phyloP scores from a whole-genome alignment of 2,888 invertebrate species.

The Schrankia costaestrigalis region DNA sequence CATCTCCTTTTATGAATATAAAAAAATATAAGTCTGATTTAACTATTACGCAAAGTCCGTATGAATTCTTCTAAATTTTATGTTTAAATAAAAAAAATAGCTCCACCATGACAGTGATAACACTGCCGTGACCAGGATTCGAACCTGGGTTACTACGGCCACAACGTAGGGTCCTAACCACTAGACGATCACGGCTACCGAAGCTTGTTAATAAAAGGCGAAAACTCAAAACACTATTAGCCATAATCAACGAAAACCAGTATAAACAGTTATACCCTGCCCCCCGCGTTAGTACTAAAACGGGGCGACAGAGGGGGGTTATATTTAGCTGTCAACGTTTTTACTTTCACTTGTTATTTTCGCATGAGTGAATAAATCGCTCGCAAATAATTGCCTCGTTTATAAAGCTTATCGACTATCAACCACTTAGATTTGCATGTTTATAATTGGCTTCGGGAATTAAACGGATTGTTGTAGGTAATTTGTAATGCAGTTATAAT shows the following conservation, averaged over 20 bases:
- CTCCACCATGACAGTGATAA: conserved; percentile 28
- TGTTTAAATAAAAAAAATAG: conserved; percentile 1
- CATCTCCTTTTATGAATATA: too few relatives aligned
- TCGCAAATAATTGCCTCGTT: conserved; percentile 35
- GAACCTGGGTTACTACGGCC: conserved; percentile 88
- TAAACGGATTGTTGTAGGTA: too few relatives aligned
- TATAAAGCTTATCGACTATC: conserved; percentile 30
- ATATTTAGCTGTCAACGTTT: background rate
- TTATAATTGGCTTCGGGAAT: conserved; percentile 26
- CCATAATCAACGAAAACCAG: conserved; percentile 1
- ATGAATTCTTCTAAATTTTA: too few relatives aligned
- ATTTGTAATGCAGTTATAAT: too few relatives aligned
- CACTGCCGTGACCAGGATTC: conserved; percentile 79
- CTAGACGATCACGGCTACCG: conserved; percentile 82
- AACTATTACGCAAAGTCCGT: too few relatives aligned
- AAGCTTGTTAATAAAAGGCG: background rate
- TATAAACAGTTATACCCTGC: conserved; percentile 3
- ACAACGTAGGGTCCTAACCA: conserved; percentile 87
- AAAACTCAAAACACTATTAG: conserved; percentile 9
- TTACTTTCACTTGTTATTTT: conserved; percentile 19
- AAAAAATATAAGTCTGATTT: too few relatives aligned
- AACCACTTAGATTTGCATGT: conserved; percentile 21
- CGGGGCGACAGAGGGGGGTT: conserved; percentile 3
- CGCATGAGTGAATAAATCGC: conserved; percentile 25
- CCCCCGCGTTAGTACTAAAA: conserved; percentile 3